Evolutionary conservation across 1,140 invertebrate genomes (phyloP).

Genomic region (Conus betulinus): DNA sequence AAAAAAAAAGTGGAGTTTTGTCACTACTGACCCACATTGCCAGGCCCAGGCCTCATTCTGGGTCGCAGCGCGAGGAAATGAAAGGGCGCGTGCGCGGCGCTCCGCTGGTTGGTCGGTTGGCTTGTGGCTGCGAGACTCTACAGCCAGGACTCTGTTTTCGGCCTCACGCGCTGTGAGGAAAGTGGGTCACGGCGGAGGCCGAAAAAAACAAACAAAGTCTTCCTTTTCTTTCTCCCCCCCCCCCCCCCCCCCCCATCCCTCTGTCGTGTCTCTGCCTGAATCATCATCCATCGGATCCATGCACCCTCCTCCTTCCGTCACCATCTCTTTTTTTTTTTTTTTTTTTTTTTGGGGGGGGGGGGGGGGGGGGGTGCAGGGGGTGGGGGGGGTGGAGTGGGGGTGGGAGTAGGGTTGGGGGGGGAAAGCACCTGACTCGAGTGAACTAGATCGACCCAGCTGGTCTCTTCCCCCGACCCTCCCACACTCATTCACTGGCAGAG

Average conservation of each 20-base stretch:
- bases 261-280: background rate
- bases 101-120: background rate
- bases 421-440: too few relatives aligned
- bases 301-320: too few relatives aligned
- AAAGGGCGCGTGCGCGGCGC: background rate
- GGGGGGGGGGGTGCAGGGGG: too few relatives aligned
- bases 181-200: background rate
- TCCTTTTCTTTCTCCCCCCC: background rate
- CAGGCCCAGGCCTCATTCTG: background rate
- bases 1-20: background rate
- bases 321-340: too few relatives aligned
- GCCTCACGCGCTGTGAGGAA: background rate
- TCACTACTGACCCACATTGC: slow-evolving; percentile 1
- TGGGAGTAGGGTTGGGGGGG: background rate
- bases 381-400: background rate
- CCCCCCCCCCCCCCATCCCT: background rate
- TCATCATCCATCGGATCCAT: background rate
- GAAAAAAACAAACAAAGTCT: background rate
- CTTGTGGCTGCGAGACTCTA: background rate
- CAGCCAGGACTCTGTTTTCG: background rate
- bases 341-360: too few relatives aligned
- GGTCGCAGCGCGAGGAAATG: background rate
- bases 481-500: too few relatives aligned
- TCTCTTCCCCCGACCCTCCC: too few relatives aligned
- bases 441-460: too few relatives aligned